phyloP scores from a whole-genome alignment of 1,140 invertebrate genomes.

The Metopolophium dirhodum region DNA sequence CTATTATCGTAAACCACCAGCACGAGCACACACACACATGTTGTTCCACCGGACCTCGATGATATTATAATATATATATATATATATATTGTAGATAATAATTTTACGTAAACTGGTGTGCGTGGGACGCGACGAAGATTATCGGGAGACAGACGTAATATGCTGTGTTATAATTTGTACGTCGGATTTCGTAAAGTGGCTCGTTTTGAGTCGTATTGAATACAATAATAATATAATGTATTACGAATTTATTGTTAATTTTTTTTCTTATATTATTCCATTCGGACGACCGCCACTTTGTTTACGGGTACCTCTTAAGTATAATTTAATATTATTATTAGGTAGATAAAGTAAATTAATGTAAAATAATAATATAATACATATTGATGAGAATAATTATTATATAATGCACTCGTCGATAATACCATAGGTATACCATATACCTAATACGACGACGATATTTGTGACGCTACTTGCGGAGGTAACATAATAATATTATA shows the following conservation, averaged over 20 bases:
- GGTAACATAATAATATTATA: background rate
- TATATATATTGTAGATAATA: no score
- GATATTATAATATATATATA: background rate
- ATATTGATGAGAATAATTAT: background rate
- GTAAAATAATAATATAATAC: background rate
- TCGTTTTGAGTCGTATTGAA: background rate
- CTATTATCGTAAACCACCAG: background rate
- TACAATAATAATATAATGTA: background rate
- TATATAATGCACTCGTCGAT: background rate
- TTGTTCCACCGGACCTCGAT: background rate
- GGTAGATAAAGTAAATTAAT: background rate
- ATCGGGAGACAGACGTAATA: background rate
- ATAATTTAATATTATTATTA: background rate
- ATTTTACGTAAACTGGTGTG: background rate
- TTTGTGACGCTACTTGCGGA: background rate
- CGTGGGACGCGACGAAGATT: slow-evolving; percentile 13
- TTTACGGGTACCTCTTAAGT: background rate
- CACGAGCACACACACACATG: background rate
- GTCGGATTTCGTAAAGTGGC: background rate
- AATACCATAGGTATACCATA: background rate
- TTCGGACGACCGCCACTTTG: background rate
- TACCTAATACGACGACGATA: background rate
- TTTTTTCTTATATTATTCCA: background rate
- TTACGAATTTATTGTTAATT: background rate
- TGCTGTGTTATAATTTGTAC: background rate